Conservation (phyloP, 2,797 vertebrate species). For the Poecilia picta region DNA sequence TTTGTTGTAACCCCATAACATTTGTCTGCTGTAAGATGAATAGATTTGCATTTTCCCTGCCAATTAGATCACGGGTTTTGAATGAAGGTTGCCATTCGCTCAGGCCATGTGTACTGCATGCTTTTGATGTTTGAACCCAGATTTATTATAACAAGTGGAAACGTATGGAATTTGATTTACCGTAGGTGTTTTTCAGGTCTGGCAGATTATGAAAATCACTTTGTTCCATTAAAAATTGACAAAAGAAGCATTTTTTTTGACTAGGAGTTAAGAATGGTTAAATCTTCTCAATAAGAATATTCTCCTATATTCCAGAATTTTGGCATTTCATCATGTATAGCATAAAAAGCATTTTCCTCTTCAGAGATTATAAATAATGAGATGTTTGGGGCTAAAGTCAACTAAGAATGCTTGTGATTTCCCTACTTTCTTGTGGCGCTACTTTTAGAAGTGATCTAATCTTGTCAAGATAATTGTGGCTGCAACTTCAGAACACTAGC, state of each 20-base stretch:
- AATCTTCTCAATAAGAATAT: background rate
- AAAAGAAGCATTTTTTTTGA: background rate
- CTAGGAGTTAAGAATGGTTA: background rate
- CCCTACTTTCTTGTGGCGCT: background rate
- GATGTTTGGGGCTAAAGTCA: background rate
- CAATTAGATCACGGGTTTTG: background rate
- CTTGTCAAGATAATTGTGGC: background rate
- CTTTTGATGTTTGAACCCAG: background rate
- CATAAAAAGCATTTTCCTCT: background rate
- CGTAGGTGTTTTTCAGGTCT: background rate
- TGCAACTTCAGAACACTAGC: no score
- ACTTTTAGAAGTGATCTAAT: slow-evolving; percentile 3
- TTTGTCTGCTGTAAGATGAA: background rate
- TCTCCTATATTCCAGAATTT: background rate
- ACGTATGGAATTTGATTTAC: background rate
- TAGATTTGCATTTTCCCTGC: background rate
- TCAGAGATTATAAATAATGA: background rate
- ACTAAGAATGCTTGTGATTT: background rate
- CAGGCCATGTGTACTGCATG: background rate
- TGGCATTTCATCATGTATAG: background rate
- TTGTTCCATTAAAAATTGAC: background rate
- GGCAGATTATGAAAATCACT: background rate
- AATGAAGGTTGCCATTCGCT: background rate
- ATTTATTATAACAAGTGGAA: background rate
- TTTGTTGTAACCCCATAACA: background rate